A percentile compares a stretch with the other conserved stretches of the same genome.
Conservation (phyloP, 1,140 invertebrate species). For the Cardiocondyla obscurior region DNA sequence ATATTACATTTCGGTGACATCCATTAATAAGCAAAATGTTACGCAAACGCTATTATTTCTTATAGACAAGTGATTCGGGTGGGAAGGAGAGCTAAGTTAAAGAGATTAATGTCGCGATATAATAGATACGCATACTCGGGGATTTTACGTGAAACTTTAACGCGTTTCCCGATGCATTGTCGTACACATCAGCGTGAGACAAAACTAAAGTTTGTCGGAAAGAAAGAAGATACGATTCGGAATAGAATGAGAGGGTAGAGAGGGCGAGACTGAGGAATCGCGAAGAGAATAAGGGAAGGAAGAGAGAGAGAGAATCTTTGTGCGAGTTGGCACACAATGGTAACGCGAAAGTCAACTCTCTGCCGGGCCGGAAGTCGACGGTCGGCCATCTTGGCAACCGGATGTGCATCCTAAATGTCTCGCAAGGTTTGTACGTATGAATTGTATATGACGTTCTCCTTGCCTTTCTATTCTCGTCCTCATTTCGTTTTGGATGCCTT, state of each 20-base stretch:
- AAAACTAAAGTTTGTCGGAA: constrained; percentile 46
- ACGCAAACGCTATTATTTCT: neutral
- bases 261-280: constrained; percentile 18
- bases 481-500: neutral
- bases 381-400: constrained; percentile 76
- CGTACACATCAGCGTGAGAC: constrained; percentile 25
- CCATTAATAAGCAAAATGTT: neutral
- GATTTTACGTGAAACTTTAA: constrained; percentile 30
- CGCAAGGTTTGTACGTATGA: constrained; percentile 73
- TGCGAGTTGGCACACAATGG: constrained; percentile 72
- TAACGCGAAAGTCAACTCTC: constrained; percentile 70
- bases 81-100: neutral
- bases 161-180: constrained; percentile 29
- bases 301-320: constrained; percentile 68
- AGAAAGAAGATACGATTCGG: constrained; percentile 35
- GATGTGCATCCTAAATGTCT: constrained; percentile 77
- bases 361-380: constrained; percentile 72
- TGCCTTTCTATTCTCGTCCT: constrained; percentile 46
- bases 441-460: constrained; percentile 65
- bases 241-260: neutral
- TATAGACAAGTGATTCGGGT: neutral
- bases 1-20: neutral
- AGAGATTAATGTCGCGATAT: constrained; percentile 4
- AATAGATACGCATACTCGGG: constrained; percentile 1
- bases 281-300: constrained; percentile 37